Base-by-base conservation (phyloP, 35 echinoderm and acorn worm species). In the Lytechinus variegatus region DNA sequence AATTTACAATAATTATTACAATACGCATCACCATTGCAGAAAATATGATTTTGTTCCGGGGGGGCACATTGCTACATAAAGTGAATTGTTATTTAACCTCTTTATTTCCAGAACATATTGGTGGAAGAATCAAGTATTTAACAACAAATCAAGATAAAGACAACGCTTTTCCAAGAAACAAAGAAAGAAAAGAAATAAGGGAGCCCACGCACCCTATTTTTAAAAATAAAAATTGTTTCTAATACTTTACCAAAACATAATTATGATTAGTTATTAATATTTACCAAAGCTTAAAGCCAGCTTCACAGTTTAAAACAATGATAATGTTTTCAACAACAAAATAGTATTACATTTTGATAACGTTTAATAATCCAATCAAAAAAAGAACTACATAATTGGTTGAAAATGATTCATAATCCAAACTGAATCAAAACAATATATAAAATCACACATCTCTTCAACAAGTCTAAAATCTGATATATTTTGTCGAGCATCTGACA, bases 1-100 rank as follows among this genome's bases (percentile, higher is more conserved):
- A 79, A 79, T 79, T 79, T 79, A 79, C 66, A 79, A 79, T 79
- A 79, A 24, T 24, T 79, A 79, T 79, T 79, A 79, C 66, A 79
- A 24, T 79, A 56, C 55, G 8, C 14, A 71, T 71, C 61, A 71
- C 61, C 61, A 71, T 71, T 44, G 12, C 14, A 21, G 61, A 71
- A 71, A 71, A 71, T 44, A 71, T n/a, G 14, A 79, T 16, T 79
- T 79, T 79, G 1, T 44, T 44, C 33, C 1, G 33, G 33, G 33
- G 33, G 33, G 33, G 33, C 66, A 79, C 66, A 79, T 79, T 24
- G 21, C 8, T 16, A 19, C 66, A 79, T 79, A 6, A 79, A n/a
- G 66, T 16, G 66, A 79, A 79, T n/a, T 24, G 66, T 79, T 79
- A 79, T 24, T 16, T 24, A 79, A 79, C 66, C 66, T 24, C 33